phyloP scores from a whole-genome alignment of 2,888 invertebrate genomes.

The Galerucella calmariensis region DNA sequence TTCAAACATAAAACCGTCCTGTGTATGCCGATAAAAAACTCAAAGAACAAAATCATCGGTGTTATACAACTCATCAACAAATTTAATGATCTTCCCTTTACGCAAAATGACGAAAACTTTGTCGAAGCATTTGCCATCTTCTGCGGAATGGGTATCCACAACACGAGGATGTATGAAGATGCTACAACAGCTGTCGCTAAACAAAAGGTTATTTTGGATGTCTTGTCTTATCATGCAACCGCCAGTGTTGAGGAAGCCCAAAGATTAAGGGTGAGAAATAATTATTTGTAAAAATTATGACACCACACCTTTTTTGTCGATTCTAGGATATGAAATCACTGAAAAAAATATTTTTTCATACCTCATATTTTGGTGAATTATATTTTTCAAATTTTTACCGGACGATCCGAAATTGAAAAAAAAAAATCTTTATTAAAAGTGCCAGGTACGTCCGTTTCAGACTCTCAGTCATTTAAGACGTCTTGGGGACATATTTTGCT shows the following conservation, averaged over 20 bases:
- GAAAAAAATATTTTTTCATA: too few relatives aligned
- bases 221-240: slow-evolving; percentile 94
- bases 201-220: slow-evolving; percentile 94
- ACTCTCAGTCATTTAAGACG: too few relatives aligned
- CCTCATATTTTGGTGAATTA: too few relatives aligned
- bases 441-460: too few relatives aligned
- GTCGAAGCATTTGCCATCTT: slow-evolving; percentile 98
- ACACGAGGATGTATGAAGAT: slow-evolving; percentile 97
- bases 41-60: slow-evolving; percentile 90
- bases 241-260: slow-evolving; percentile 91
- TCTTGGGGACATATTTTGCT: too few relatives aligned
- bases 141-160: slow-evolving; percentile 97
- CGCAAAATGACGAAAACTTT: slow-evolving; percentile 95
- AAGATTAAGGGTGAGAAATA: slow-evolving; percentile 78
- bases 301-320: background rate
- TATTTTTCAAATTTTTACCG: too few relatives aligned
- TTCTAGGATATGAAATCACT: too few relatives aligned
- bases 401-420: too few relatives aligned
- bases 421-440: too few relatives aligned
- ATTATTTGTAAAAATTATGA: background rate
- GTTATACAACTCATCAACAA: slow-evolving; percentile 94
- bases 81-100: slow-evolving; percentile 89
- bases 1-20: slow-evolving; percentile 91
- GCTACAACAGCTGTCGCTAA: slow-evolving; percentile 96
- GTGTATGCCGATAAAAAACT: slow-evolving; percentile 97